Evolutionary conservation across 1,140 invertebrate species (phyloP).

Genomic region (Dendroctonus ponderosae): DNA sequence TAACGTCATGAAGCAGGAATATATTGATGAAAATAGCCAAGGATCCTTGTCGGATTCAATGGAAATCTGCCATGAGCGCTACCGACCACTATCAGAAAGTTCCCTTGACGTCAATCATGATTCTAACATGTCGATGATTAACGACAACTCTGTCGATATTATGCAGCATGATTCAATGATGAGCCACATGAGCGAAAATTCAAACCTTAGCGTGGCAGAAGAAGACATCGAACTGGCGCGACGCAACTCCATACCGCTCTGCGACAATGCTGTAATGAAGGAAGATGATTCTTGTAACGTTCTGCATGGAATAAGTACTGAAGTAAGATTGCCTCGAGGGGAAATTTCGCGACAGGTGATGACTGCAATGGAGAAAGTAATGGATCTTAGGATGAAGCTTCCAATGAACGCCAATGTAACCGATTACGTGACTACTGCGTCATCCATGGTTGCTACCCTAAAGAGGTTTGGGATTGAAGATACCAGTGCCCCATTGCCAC

Average conservation of each 20-base stretch:
- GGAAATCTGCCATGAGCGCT: slow-evolving; percentile 41
- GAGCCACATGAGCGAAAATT: slow-evolving; percentile 51
- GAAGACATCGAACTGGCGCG: slow-evolving; percentile 43
- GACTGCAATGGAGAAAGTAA: slow-evolving; percentile 42
- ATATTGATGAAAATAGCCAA: slow-evolving; percentile 68
- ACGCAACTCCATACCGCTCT: slow-evolving; percentile 33
- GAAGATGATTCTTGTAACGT: slow-evolving; percentile 31
- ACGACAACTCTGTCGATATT: slow-evolving; percentile 54
- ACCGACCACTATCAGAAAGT: slow-evolving; percentile 48
- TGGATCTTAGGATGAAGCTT: slow-evolving; percentile 49
- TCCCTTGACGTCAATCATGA: slow-evolving; percentile 51
- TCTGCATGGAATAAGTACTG: slow-evolving; percentile 30
- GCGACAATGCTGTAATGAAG: slow-evolving; percentile 41
- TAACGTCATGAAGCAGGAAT: slow-evolving; percentile 64
- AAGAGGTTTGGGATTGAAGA: slow-evolving; percentile 50
- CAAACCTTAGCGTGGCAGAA: slow-evolving; percentile 52
- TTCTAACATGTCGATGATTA: slow-evolving; percentile 50
- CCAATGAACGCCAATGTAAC: slow-evolving; percentile 47
- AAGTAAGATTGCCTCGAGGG: slow-evolving; percentile 20
- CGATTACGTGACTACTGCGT: slow-evolving; percentile 49
- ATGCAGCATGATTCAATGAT: slow-evolving; percentile 41
- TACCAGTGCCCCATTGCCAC: slow-evolving; percentile 51
- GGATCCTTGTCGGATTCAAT: slow-evolving; percentile 54
- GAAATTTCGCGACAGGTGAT: not conserved
- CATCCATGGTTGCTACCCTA: slow-evolving; percentile 55